A percentile compares a stretch with the other conserved stretches of the same genome.
These are phyloP conservation scores for Ctenoplectra terminalis DNA, from an alignment of 1,140 invertebrate species.

Conservation along the genomic window DNA sequence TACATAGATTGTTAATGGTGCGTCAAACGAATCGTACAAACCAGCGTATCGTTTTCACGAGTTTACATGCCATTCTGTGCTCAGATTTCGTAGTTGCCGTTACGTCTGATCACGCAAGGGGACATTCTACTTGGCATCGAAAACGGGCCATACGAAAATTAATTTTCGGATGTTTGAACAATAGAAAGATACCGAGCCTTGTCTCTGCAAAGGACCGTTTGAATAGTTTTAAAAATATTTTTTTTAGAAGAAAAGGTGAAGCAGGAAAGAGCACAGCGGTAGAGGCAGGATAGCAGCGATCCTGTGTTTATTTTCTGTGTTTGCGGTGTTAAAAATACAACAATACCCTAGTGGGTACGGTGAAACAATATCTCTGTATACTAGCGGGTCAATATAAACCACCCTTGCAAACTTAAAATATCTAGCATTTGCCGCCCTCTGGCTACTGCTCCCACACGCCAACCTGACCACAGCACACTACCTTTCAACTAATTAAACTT, in stretches of 20 bases:
- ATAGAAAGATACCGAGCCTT: neutral
- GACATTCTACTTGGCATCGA: conserved; percentile 2
- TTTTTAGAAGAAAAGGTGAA: no score
- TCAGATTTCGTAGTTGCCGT: neutral
- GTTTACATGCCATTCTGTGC: neutral
- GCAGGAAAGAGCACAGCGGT: no score
- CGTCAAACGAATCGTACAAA: conserved; percentile 29
- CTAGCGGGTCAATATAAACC: neutral
- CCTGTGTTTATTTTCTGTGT: neutral
- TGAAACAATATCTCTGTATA: neutral
- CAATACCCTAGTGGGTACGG: neutral
- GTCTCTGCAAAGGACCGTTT: neutral
- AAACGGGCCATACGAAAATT: neutral
- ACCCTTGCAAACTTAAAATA: conserved; percentile 23
- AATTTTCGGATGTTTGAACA: neutral
- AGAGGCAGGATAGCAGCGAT: no score
- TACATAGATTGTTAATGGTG: conserved; percentile 9
- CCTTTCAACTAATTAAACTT: conserved; percentile 38
- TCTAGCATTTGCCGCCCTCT: neutral
- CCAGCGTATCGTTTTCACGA: conserved; percentile 26
- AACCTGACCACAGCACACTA: neutral
- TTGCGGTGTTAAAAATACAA: neutral
- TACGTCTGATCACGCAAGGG: neutral
- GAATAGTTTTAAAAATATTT: neutral
- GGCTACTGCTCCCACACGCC: no score